Evolutionary conservation across 1,140 invertebrate genomes (phyloP).

Genomic region (Aplysia californica): DNA sequence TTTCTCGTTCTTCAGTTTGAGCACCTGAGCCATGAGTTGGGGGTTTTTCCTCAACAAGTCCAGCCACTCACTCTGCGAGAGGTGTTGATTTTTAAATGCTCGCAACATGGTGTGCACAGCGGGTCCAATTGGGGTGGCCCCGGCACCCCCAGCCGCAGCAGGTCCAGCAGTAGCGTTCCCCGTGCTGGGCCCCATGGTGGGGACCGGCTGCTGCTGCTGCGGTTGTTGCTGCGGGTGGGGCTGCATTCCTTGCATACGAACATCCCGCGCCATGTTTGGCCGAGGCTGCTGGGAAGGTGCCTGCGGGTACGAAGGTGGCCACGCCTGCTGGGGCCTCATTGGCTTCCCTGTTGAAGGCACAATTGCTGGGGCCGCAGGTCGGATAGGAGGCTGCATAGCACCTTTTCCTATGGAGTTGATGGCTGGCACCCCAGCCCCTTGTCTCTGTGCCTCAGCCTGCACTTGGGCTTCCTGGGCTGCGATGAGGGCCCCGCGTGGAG

Average conservation of each 20-base stretch:
- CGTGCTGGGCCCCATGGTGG: slow-evolving; percentile 28
- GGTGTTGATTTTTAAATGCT: slow-evolving; percentile 87
- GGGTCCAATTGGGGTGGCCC: slow-evolving; percentile 71
- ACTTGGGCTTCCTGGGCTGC: slow-evolving; percentile 93
- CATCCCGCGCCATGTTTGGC: neutral
- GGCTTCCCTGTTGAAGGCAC: slow-evolving; percentile 35
- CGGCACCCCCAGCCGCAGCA: slow-evolving; percentile 5
- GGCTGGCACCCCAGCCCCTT: slow-evolving; percentile 66
- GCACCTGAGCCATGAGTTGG: slow-evolving; percentile 95
- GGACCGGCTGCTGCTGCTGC: slow-evolving; percentile 36
- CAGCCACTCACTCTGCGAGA: slow-evolving; percentile 93
- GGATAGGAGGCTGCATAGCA: slow-evolving; percentile 49
- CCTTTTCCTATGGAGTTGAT: slow-evolving; percentile 44
- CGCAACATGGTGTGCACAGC: slow-evolving; percentile 87
- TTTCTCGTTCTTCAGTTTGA: slow-evolving; percentile 79
- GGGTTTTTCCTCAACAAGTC: slow-evolving; percentile 95
- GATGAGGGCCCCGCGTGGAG: slow-evolving; percentile 85
- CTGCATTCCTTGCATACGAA: slow-evolving; percentile 40
- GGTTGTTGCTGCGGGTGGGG: slow-evolving; percentile 32
- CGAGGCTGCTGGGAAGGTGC: slow-evolving; percentile 40
- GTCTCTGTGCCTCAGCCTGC: slow-evolving; percentile 73
- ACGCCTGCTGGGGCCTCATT: slow-evolving; percentile 33
- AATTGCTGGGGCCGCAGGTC: neutral
- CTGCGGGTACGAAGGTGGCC: slow-evolving; percentile 38
- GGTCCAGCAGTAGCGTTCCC: slow-evolving; percentile 26